These are phyloP conservation scores for Sebastes cheni DNA, from an alignment of 2,797 vertebrate genomes.

Conservation along the genomic window DNA sequence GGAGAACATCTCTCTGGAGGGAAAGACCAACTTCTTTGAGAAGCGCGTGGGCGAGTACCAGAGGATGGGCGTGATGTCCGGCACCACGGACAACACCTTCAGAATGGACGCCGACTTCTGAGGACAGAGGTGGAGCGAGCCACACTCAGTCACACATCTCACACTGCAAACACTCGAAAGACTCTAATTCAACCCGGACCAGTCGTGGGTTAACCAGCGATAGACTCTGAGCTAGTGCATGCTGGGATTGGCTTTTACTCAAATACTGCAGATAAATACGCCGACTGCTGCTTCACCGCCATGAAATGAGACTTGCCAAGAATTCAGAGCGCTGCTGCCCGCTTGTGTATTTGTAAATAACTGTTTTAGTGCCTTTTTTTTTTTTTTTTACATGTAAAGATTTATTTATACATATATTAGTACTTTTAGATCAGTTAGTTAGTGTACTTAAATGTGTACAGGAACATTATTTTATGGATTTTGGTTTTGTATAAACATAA, in stretches of 20 bases:
- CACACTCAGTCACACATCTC: too few relatives aligned
- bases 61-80: conserved; percentile 96
- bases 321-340: neutral
- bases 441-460: neutral
- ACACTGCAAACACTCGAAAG: too few relatives aligned
- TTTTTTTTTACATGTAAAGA: neutral
- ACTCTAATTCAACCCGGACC: too few relatives aligned
- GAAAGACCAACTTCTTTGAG: conserved; percentile 99
- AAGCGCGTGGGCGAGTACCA: conserved; percentile 97
- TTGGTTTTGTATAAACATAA: neutral
- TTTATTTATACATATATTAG: neutral
- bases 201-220: too few relatives aligned
- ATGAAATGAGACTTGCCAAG: neutral
- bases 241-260: neutral
- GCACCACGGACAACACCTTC: conserved; percentile 89
- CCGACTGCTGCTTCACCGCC: neutral
- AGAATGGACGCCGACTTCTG: conserved; percentile 94
- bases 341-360: neutral
- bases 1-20: conserved; percentile 98
- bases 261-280: neutral
- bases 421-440: neutral
- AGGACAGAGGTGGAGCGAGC: neutral
- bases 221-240: neutral
- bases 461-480: neutral
- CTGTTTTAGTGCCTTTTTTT: neutral